phyloP scores from a whole-genome alignment of 2,113 vertebrate genomes.

The Chascanopsetta lugubris region DNA sequence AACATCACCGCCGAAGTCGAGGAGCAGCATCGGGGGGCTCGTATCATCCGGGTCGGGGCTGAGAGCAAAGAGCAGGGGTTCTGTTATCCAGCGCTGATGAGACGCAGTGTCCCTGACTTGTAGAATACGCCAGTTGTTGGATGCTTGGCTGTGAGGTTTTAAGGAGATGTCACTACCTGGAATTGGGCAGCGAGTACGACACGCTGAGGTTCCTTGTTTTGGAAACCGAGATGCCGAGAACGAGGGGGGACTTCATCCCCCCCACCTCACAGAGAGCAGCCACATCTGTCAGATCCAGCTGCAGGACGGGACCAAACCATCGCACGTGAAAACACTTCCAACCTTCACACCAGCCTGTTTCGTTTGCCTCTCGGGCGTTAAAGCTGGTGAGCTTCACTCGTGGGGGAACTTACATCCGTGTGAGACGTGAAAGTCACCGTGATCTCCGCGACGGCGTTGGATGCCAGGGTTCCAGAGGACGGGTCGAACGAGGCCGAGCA shows the following conservation, averaged over 20 bases:
- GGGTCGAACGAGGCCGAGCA: conserved; percentile 81
- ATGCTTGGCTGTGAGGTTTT: background rate
- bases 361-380: background rate
- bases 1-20: conserved; percentile 87
- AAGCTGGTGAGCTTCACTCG: background rate
- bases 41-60: conserved; percentile 52
- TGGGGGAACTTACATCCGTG: conserved; percentile 74
- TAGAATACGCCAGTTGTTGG: background rate
- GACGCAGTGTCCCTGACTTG: background rate
- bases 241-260: conserved; percentile 85
- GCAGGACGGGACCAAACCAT: background rate
- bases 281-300: conserved; percentile 85
- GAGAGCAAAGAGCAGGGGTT: conserved; percentile 10
- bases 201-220: conserved; percentile 83
- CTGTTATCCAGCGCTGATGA: too few relatives aligned
- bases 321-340: background rate
- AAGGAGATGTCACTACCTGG: conserved; percentile 19
- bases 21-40: conserved; percentile 42
- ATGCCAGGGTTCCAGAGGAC: conserved; percentile 78
- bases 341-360: background rate
- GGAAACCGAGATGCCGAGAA: conserved; percentile 79
- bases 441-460: conserved; percentile 83
- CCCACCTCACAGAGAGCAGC: conserved; percentile 85
- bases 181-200: conserved; percentile 74
- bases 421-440: conserved; percentile 79